Percentiles rank a stretch among this genome's conserved stretches.
These are phyloP conservation scores for Ophiothrix spiculata DNA, from an alignment of 35 echinoderm and acorn worm species.

Conservation along the genomic window DNA sequence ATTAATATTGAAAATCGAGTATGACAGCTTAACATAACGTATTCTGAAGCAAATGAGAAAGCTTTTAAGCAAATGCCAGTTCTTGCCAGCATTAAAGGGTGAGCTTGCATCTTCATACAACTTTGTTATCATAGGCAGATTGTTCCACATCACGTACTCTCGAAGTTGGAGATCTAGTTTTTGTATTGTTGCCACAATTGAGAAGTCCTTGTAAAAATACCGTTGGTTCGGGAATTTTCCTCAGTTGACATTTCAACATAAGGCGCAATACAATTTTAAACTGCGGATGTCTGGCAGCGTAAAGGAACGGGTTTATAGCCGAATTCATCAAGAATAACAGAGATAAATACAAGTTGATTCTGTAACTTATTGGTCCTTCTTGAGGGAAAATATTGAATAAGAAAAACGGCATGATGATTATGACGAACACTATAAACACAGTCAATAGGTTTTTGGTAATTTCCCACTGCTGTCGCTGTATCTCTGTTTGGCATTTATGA, in stretches of 20 bases:
- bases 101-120: too few species aligned
- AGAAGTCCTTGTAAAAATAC: background rate
- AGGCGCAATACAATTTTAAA: slow-evolving; percentile 62
- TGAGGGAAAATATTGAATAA: background rate
- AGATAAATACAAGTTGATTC: background rate
- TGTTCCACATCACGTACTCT: too few species aligned
- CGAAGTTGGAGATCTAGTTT: too few species aligned
- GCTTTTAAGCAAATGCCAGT: too few species aligned
- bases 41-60: too few species aligned
- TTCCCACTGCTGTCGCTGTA: background rate
- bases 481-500: background rate
- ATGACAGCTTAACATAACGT: too few species aligned
- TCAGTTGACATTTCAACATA: slow-evolving; percentile 42
- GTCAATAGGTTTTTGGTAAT: background rate
- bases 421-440: background rate
- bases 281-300: slow-evolving; percentile 74
- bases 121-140: too few species aligned
- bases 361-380: background rate
- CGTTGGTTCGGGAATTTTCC: slow-evolving; percentile 52
- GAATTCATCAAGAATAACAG: slow-evolving; percentile 45
- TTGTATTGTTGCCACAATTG: too few species aligned
- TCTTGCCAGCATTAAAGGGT: too few species aligned
- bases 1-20: too few species aligned
- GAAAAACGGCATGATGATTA: background rate
- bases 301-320: slow-evolving; percentile 74